A percentile compares a stretch with the other conserved stretches of the same genome.
Evolutionary conservation across 2,797 vertebrate species (phyloP).

Genomic region (Karalla daura): DNA sequence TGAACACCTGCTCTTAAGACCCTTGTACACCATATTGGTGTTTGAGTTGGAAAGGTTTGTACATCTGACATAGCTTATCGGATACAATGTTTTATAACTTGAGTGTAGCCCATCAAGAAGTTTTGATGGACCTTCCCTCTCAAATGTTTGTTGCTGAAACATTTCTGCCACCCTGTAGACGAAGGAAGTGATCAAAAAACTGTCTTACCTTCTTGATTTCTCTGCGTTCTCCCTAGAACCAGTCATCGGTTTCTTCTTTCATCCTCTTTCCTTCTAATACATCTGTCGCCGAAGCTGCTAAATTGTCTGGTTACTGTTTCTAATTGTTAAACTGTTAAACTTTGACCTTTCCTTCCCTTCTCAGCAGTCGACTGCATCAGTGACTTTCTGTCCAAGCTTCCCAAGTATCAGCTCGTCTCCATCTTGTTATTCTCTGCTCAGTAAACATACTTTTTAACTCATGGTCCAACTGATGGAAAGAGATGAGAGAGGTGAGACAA

Average conservation of each 20-base stretch:
- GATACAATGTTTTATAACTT: neutral
- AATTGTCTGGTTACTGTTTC: neutral
- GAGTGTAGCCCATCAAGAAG: neutral
- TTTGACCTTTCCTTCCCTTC: neutral
- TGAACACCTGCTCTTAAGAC: neutral
- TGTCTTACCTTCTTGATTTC: neutral
- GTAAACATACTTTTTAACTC: constrained; percentile 27
- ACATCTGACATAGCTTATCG: neutral
- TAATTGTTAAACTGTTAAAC: neutral
- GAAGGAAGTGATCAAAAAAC: neutral
- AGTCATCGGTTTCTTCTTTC: neutral
- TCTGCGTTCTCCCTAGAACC: neutral
- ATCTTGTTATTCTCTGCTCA: neutral
- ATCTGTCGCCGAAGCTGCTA: neutral
- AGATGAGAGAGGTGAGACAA: neutral
- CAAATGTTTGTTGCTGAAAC: neutral
- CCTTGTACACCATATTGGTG: too few species aligned
- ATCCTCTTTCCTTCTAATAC: neutral
- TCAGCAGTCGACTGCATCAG: neutral
- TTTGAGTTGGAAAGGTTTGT: too few species aligned
- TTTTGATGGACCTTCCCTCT: neutral
- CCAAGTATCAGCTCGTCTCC: neutral
- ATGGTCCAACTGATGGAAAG: constrained; percentile 11
- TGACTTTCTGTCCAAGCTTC: neutral
- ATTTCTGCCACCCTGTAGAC: neutral